phyloP scores from a whole-genome alignment of 2,888 invertebrate species.

The Meandrusa payeni region DNA sequence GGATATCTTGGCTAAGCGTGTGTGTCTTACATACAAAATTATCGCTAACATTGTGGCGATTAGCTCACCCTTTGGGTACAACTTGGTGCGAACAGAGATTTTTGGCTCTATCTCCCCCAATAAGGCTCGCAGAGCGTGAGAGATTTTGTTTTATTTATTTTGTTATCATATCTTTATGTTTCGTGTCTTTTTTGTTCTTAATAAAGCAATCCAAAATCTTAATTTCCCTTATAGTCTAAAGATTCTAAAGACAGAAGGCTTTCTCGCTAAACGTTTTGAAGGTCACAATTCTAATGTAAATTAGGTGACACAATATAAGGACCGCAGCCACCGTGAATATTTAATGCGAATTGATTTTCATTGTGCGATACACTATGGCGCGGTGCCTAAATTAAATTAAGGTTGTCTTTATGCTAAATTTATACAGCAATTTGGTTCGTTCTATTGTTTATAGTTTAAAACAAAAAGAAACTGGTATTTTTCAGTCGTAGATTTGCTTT shows the following conservation, averaged over 20 bases:
- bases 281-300: constrained; percentile 25
- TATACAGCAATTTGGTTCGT: constrained; percentile 11
- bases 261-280: constrained; percentile 18
- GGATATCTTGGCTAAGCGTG: too few relatives aligned
- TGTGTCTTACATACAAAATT: too few relatives aligned
- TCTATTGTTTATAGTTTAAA: constrained; percentile 3
- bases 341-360: constrained; percentile 26
- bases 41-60: too few relatives aligned
- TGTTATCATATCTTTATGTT: too few relatives aligned
- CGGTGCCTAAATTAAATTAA: constrained; percentile 19
- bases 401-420: constrained; percentile 17
- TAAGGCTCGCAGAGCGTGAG: too few relatives aligned
- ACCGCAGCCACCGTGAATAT: constrained; percentile 24
- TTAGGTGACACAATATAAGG: constrained; percentile 24
- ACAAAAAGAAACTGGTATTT: constrained; percentile 1
- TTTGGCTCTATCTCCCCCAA: too few relatives aligned
- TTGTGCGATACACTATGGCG: constrained; percentile 16
- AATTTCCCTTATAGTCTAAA: constrained; percentile 7
- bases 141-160: too few relatives aligned
- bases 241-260: constrained; percentile 13
- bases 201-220: too few relatives aligned
- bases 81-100: too few relatives aligned
- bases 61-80: too few relatives aligned
- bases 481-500: too few relatives aligned
- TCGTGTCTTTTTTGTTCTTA: too few relatives aligned